Evolutionary conservation across 2,113 vertebrate species (phyloP).

Genomic region (Diglossa brunneiventris): DNA sequence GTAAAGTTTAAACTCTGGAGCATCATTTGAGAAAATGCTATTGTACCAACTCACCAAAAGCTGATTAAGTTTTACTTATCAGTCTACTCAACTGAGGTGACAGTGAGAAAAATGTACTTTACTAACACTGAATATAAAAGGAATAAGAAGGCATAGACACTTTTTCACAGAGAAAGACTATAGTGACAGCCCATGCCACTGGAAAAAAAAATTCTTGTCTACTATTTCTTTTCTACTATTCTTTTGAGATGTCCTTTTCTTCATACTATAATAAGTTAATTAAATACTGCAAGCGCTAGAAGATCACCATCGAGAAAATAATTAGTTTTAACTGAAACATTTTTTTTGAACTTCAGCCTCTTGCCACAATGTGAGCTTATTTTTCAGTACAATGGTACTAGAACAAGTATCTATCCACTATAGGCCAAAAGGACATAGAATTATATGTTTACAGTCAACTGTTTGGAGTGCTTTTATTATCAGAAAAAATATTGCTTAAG

Average conservation of each 20-base stretch:
- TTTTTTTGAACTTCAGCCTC: not conserved
- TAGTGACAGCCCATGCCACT: not conserved
- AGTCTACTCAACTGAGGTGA: not conserved
- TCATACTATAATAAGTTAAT: not conserved
- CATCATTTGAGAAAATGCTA: not conserved
- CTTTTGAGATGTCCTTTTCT: not conserved
- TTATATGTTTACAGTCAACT: not conserved
- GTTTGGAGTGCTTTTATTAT: not conserved
- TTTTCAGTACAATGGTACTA: not conserved
- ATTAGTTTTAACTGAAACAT: not conserved
- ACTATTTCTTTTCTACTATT: not conserved
- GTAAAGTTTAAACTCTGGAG: not conserved
- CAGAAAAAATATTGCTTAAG: not conserved
- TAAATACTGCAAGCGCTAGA: not conserved
- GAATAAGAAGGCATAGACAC: not conserved
- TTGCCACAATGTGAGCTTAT: not conserved
- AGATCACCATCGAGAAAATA: not conserved
- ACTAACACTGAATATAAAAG: not conserved
- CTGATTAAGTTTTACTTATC: not conserved
- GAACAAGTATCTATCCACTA: not conserved
- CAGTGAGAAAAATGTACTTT: not conserved
- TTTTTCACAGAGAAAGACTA: not conserved
- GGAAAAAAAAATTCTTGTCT: not conserved
- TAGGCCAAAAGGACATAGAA: not conserved
- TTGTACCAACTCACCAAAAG: not conserved